Evolutionary conservation across 2,113 vertebrate genomes (phyloP).

Genomic region (Brachyhypopomus occidentalis): DNA sequence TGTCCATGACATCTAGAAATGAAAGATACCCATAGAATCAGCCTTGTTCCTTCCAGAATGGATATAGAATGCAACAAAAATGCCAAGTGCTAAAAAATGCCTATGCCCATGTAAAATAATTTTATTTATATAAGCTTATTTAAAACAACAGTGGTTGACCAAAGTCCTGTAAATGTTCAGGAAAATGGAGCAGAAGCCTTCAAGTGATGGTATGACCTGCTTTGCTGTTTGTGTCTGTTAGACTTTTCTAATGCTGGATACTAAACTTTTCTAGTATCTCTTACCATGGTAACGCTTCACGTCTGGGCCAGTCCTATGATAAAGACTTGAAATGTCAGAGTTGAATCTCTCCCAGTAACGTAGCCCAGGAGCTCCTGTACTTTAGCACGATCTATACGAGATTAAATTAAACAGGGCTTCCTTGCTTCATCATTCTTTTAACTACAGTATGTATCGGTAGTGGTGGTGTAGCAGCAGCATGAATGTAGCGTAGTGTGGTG

Average conservation of each 20-base stretch:
- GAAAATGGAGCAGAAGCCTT: too few relatives aligned
- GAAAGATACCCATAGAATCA: background rate
- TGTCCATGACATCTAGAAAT: background rate
- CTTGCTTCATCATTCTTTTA: background rate
- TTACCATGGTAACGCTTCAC: background rate
- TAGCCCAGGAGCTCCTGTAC: background rate
- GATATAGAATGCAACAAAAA: background rate
- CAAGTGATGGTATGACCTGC: background rate
- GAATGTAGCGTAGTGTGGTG: too few relatives aligned
- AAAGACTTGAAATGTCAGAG: background rate
- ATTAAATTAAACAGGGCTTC: conserved; percentile 5
- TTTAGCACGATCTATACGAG: background rate
- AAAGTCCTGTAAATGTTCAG: too few relatives aligned
- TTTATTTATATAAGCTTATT: too few relatives aligned
- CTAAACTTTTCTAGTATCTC: background rate
- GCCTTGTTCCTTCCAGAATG: background rate
- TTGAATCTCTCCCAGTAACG: conserved; percentile 4
- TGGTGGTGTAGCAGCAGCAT: too few relatives aligned
- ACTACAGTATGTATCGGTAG: background rate
- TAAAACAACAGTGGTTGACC: too few relatives aligned
- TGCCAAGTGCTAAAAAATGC: background rate
- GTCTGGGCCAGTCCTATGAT: background rate
- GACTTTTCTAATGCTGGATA: too few relatives aligned
- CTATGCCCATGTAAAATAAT: background rate
- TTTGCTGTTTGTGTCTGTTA: background rate